phyloP scores from a whole-genome alignment of 2,113 vertebrate species.

The Tauraco erythrolophus region DNA sequence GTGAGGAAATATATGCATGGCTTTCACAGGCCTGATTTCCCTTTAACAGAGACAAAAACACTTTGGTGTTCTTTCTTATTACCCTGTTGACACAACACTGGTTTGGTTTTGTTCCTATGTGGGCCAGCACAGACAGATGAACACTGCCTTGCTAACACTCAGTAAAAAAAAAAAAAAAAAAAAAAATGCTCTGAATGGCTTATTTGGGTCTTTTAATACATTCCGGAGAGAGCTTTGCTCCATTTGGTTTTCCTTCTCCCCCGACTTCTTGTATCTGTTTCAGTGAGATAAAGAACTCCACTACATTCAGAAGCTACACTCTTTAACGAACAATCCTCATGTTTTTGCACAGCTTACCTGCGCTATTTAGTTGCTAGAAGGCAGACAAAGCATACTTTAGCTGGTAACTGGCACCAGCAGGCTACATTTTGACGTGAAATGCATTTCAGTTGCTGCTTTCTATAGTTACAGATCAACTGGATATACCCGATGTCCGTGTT shows the following conservation, averaged over 20 bases:
- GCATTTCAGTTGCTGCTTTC: neutral
- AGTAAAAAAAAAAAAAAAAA: neutral
- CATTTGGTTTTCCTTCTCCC: neutral
- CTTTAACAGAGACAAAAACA: neutral
- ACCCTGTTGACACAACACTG: neutral
- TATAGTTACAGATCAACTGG: constrained; percentile 9
- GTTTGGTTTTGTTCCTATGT: neutral
- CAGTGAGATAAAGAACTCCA: constrained; percentile 56
- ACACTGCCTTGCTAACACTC: neutral
- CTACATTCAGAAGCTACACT: neutral
- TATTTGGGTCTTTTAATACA: neutral
- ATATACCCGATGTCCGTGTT: neutral
- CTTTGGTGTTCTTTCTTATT: neutral
- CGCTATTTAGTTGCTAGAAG: neutral
- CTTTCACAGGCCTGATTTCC: neutral
- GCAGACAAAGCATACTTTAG: neutral
- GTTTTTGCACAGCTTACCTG: neutral
- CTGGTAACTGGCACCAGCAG: neutral
- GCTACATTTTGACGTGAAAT: neutral
- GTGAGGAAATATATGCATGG: rapidly evolving
- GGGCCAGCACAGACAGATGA: neutral
- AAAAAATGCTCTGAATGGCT: neutral
- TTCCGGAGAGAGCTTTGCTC: constrained; percentile 33
- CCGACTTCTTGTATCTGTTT: constrained; percentile 3
- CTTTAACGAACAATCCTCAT: neutral